Conservation (phyloP, 35 echinoderm and acorn worm species). For the Apostichopus japonicus region DNA sequence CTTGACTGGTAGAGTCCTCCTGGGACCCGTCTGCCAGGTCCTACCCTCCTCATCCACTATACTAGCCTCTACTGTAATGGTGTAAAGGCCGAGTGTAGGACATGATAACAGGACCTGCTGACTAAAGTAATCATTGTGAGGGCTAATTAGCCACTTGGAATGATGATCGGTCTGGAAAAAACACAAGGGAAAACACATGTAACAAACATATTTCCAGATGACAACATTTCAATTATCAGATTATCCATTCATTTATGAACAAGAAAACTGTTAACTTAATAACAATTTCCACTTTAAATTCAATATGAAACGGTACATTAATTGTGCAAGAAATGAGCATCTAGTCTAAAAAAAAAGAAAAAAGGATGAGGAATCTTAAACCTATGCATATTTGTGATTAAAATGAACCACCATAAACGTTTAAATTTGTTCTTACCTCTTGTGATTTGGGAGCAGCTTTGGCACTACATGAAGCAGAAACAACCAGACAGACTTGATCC, state of each 20-base stretch:
- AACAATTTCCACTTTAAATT: too few relatives aligned
- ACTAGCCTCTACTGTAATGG: conserved; percentile 87
- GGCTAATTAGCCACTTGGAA: conserved; percentile 72
- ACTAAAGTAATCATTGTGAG: conserved; percentile 99
- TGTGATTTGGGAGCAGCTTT: conserved; percentile 53
- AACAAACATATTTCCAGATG: too few relatives aligned
- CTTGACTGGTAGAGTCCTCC: conserved; percentile 76
- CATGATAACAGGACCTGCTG: conserved; percentile 84
- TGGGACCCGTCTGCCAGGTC: conserved; percentile 92
- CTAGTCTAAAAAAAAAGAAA: too few relatives aligned
- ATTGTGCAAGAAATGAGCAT: too few relatives aligned
- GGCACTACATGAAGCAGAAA: conserved; percentile 66
- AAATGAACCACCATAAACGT: background rate
- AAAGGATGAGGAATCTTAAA: too few relatives aligned
- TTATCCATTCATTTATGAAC: too few relatives aligned
- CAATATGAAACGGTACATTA: too few relatives aligned
- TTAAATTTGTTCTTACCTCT: conserved; percentile 27
- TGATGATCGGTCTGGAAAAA: conserved; percentile 39
- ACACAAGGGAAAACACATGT: background rate
- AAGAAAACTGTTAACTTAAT: too few relatives aligned
- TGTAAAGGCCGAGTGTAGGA: conserved; percentile 69
- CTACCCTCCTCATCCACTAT: conserved; percentile 79
- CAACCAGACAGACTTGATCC: conserved; percentile 78
- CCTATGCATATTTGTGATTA: too few relatives aligned
- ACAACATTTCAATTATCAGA: too few relatives aligned